Evolutionary conservation across 2,888 invertebrate species (phyloP).

Genomic region (Drosophila demipolita): DNA sequence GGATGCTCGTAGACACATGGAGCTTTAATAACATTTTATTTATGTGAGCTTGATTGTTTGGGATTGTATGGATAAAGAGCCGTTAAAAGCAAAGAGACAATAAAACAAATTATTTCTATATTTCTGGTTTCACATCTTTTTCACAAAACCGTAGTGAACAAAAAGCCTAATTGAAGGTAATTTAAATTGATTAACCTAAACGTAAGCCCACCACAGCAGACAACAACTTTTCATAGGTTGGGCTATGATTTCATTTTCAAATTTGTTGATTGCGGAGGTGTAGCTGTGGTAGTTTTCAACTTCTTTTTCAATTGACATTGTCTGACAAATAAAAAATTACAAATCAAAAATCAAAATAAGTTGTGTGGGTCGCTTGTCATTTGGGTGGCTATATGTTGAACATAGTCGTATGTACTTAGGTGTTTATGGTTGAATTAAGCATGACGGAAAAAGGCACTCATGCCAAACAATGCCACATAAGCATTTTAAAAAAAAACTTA

Average conservation of each 20-base stretch:
- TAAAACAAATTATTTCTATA: constrained; percentile 52
- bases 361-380: constrained; percentile 61
- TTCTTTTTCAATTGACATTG: constrained; percentile 69
- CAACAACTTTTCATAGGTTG: constrained; percentile 55
- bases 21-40: constrained; percentile 40
- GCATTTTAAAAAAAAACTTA: constrained; percentile 42
- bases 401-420: constrained; percentile 73
- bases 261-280: constrained; percentile 53
- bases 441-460: constrained; percentile 60
- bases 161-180: constrained; percentile 77
- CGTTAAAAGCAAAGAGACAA: constrained; percentile 29
- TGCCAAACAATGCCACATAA: constrained; percentile 21
- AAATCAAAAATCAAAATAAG: constrained; percentile 15
- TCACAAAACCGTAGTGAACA: constrained; percentile 55
- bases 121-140: constrained; percentile 41
- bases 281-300: constrained; percentile 63
- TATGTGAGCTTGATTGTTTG: constrained; percentile 38
- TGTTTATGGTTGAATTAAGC: constrained; percentile 78
- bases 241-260: constrained; percentile 39
- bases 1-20: constrained; percentile 32
- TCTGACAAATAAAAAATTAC: constrained; percentile 43
- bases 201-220: constrained; percentile 53
- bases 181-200: constrained; percentile 77
- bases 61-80: constrained; percentile 48
- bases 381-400: constrained; percentile 67